Base-by-base conservation (phyloP, 2,888 invertebrate genomes). In the Drosophila austrosaltans region DNA sequence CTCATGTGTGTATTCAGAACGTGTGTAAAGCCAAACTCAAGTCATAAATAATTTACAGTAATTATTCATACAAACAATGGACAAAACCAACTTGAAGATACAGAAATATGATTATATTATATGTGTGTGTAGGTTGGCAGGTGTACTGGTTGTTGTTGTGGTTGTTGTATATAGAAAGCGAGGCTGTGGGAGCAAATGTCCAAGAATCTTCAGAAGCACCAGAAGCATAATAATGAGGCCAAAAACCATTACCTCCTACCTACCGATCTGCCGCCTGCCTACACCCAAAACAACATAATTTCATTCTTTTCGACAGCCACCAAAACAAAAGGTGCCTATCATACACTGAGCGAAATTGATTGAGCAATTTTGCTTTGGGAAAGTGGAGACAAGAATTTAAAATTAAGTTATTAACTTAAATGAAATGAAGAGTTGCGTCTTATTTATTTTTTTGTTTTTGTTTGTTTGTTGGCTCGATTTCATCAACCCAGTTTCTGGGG, bases 131-230 rank as follows among this genome's bases (percentile, higher is more conserved):
- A 7, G 32, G 32, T 6, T 32, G 6, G 32, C 2, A 2, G 32
- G 0, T 32, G 20, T 10, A 58, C 32, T 36, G 10, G 36, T 36
- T 36, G 10, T 36, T 36, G 22, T 12, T 56, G 36, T 8, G 1
- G 8, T 36, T 36, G 36, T 36, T 8, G 8, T 36, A 2, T 8
- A 3, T 72, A 85, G 86, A 82, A 83, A 88, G 88, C 84, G 68
- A 66, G 83, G 78, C 88, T 86, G 82, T 83, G 82, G 89, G 89
- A 83, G 88, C 86, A 80, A 86, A 70, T 81, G 77, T 70, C 79
- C 79, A 79, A 82, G 82, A 81, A 82, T 79, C 68, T 22, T 66
- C 66, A 53, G 44, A 53, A 74, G 72, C 75, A 68, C 48, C 62
- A 42, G 64, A 61, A 61, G 30, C 53, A 44, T 62, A 40, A 54